Evolutionary conservation across 2,888 invertebrate genomes (phyloP).

Genomic region (Elgonia sp.): DNA sequence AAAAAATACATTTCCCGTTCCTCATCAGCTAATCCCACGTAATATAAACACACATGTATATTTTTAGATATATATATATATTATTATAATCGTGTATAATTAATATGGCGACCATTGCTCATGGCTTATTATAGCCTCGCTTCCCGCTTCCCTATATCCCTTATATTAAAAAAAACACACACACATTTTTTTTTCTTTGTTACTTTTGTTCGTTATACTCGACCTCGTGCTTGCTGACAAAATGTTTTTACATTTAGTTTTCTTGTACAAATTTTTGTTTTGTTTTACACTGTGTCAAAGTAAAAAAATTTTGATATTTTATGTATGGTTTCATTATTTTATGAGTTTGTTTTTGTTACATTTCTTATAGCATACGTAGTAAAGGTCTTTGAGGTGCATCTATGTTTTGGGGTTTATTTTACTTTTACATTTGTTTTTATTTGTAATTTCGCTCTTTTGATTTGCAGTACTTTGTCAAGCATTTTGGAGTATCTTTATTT

Average conservation of each 20-base stretch:
- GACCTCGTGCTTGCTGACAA: slow-evolving; percentile 80
- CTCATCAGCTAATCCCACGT: slow-evolving; percentile 76
- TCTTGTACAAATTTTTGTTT: slow-evolving; percentile 19
- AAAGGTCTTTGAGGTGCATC: neutral
- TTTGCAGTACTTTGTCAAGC: slow-evolving; percentile 59
- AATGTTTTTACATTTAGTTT: slow-evolving; percentile 48
- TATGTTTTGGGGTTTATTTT: slow-evolving; percentile 4
- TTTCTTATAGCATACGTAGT: slow-evolving; percentile 21
- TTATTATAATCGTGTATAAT: slow-evolving; percentile 83
- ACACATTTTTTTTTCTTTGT: slow-evolving; percentile 25
- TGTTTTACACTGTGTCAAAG: slow-evolving; percentile 36
- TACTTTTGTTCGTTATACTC: slow-evolving; percentile 70
- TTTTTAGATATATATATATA: slow-evolving; percentile 78
- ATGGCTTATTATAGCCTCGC: slow-evolving; percentile 83
- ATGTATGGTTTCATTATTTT: slow-evolving; percentile 1
- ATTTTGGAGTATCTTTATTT: slow-evolving; percentile 52
- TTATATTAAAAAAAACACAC: slow-evolving; percentile 3
- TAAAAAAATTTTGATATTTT: slow-evolving; percentile 3
- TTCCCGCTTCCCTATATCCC: slow-evolving; percentile 82
- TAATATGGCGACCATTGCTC: slow-evolving; percentile 84
- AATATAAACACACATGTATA: slow-evolving; percentile 74
- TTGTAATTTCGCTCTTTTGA: slow-evolving; percentile 53
- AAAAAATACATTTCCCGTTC: slow-evolving; percentile 54
- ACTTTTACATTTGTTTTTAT: slow-evolving; percentile 14
- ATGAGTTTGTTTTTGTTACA: slow-evolving; percentile 18